These are phyloP conservation scores for Neoniphon sammara DNA, from an alignment of 2,797 vertebrate genomes.

Conservation along the genomic window DNA sequence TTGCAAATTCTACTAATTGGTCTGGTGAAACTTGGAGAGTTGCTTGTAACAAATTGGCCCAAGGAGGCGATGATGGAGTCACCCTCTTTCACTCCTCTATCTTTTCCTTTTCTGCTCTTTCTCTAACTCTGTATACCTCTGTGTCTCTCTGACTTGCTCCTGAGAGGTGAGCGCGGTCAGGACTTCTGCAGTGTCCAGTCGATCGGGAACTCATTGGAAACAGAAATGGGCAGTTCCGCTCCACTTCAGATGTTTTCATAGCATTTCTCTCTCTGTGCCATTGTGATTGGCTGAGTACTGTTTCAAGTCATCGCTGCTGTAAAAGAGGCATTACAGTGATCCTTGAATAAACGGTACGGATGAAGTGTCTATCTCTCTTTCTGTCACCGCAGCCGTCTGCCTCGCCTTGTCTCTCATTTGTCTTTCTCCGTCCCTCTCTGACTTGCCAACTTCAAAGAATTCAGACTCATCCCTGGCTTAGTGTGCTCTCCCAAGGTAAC, in stretches of 20 bases:
- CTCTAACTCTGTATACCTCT: background rate
- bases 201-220: slow-evolving; percentile 40
- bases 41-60: background rate
- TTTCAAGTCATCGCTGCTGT: slow-evolving; percentile 62
- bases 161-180: background rate
- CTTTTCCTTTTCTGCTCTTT: background rate
- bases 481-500: slow-evolving; percentile 16
- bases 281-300: slow-evolving; percentile 41
- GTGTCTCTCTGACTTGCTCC: background rate
- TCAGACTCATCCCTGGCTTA: slow-evolving; percentile 20
- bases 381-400: slow-evolving; percentile 8
- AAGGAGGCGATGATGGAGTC: too few relatives aligned
- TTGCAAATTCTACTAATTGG: too few relatives aligned
- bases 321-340: slow-evolving; percentile 57
- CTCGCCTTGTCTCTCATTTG: background rate
- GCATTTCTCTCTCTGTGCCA: slow-evolving; percentile 41
- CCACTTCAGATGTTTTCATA: slow-evolving; percentile 44
- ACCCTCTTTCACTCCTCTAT: background rate
- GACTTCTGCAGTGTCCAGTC: slow-evolving; percentile 9
- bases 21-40: background rate
- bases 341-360: slow-evolving; percentile 59
- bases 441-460: slow-evolving; percentile 10
- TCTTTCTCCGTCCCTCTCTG: slow-evolving; percentile 12
- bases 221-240: slow-evolving; percentile 35
- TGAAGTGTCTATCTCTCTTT: slow-evolving; percentile 35